Evolutionary conservation across 2,797 vertebrate species (phyloP).

Genomic region (Bovichtus variegatus): DNA sequence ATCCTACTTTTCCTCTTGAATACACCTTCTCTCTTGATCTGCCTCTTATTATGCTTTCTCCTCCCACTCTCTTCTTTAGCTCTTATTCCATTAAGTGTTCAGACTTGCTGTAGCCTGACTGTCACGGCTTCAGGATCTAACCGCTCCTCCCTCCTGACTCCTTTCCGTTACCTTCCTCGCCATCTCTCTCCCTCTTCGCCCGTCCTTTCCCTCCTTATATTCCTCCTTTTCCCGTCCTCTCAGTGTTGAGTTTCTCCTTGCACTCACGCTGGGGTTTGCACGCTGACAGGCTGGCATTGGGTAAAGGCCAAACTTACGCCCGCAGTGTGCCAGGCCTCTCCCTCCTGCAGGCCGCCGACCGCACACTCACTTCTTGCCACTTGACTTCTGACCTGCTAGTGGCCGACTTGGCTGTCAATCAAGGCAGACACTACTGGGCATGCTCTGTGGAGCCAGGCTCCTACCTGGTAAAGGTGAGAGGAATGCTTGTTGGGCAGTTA

Average conservation of each 20-base stretch:
- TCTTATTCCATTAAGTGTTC: constrained; percentile 13
- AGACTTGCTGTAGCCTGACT: constrained; percentile 21
- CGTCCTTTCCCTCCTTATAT: constrained; percentile 3
- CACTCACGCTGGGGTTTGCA: constrained; percentile 96
- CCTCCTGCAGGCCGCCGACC: constrained; percentile 93
- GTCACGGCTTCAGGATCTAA: constrained; percentile 37
- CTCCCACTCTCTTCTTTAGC: constrained; percentile 12
- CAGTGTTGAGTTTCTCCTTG: constrained; percentile 96
- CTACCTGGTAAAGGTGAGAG: constrained; percentile 94
- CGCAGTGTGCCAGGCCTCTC: constrained; percentile 94
- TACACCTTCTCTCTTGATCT: constrained; percentile 44
- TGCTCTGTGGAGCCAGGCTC: constrained; percentile 96
- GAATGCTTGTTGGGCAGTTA: background rate
- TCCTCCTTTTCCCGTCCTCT: background rate
- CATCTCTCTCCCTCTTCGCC: constrained; percentile 10
- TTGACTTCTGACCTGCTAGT: constrained; percentile 95
- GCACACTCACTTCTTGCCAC: constrained; percentile 93
- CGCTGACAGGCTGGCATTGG: constrained; percentile 93
- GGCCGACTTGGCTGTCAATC: constrained; percentile 93
- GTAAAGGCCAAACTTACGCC: constrained; percentile 94
- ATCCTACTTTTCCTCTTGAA: constrained; percentile 17
- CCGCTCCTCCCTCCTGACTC: constrained; percentile 32
- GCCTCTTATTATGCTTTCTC: constrained; percentile 26
- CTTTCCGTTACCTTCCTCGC: constrained; percentile 16
- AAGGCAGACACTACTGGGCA: constrained; percentile 97